Evolutionary conservation across 2,113 vertebrate genomes (phyloP), one percentile per base, ranked within the genome.

Genomic region (Danionella cerebrum): DNA sequence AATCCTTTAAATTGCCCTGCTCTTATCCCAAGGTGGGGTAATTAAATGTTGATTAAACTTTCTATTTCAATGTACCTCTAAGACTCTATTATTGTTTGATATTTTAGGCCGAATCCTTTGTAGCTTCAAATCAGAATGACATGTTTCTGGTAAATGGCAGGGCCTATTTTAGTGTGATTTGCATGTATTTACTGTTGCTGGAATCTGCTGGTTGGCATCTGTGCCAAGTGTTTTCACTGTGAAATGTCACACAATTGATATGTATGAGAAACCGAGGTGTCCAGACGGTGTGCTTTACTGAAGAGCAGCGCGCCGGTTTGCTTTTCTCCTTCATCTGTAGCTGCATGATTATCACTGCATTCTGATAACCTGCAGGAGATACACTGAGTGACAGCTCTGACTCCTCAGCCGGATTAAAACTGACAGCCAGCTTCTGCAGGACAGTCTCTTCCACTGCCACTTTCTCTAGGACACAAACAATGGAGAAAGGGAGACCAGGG

Each of bases 381-480:
- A 72, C 51, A 76, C 73, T 84, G 85, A 86, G 48, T 84, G 87
- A 85, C 84, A 79, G 79, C 59, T 67, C 47, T 8, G 57, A 77
- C 51, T 70, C 12, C 69, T 65, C 62, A 36, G 55, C 53, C 69
- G 4, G 75, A 77, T 83, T 80, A 67, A 50, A 78, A 76, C 52
- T 80, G 80, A 83, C 78, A 80, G 78, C 73, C 66, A 70, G 63
- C 19, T 44, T 75, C 63, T 65, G 6, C 58, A 44, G 55, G 63
- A 70, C 35, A 18, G 16, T 73, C 66, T 59, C 64, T 72, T 67
- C 66, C 45, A 70, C 67, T 67, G 24, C 58, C 41, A 58, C 75
- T 70, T 71, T 71, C 33, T 58, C 42, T 38, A 41, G 53, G 50
- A 65, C 44, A 38, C 38, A 50, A 29, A 52, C 22, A 62, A 25